phyloP scores from a whole-genome alignment of 2,113 vertebrate species.

The Myotis brandtii region DNA sequence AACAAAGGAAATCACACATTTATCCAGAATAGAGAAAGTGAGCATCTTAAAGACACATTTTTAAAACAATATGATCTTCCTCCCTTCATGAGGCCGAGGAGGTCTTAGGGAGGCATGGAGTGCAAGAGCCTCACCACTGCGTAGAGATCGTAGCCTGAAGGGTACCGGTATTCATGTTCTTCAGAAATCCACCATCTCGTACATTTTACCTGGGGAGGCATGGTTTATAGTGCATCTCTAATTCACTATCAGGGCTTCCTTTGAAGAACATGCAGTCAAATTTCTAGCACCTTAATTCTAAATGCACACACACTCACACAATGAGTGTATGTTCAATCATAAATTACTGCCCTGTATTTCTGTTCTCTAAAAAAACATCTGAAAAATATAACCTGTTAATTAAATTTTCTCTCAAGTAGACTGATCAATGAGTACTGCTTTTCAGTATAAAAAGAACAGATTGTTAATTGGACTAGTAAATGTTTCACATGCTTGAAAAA shows the following conservation, averaged over 20 bases:
- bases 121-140: background rate
- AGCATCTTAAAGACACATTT: background rate
- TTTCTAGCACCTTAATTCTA: conserved; percentile 28
- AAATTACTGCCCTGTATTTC: background rate
- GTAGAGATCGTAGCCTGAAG: background rate
- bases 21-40: background rate
- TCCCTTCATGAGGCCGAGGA: background rate
- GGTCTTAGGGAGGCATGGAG: background rate
- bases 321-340: background rate
- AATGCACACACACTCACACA: background rate
- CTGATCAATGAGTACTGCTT: conserved; percentile 34
- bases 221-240: background rate
- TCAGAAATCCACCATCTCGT: background rate
- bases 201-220: background rate
- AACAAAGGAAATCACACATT: background rate
- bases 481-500: conserved; percentile 47
- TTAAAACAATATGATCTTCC: background rate
- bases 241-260: background rate
- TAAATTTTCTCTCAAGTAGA: conserved; percentile 45
- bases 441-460: conserved; percentile 14
- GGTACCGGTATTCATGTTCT: background rate
- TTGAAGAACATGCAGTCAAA: conserved; percentile 1
- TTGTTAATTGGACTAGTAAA: conserved; percentile 15
- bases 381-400: conserved; percentile 17
- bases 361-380: conserved; percentile 26